A percentile compares a stretch with the other conserved stretches of the same genome.
Evolutionary conservation across 2,113 vertebrate genomes (phyloP).

Genomic region (Noturus placidus): DNA sequence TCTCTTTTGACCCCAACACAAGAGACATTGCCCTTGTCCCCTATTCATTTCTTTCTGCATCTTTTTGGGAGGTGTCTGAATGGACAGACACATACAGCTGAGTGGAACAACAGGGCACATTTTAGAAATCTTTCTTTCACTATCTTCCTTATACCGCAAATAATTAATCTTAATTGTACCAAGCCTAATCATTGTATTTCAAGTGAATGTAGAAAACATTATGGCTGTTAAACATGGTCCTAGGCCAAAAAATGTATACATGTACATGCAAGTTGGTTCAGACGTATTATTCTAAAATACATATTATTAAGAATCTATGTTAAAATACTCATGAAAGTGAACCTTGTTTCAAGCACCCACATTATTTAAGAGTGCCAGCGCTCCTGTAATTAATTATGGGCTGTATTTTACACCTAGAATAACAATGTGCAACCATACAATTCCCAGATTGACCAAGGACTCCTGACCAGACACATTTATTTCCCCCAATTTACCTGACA

Average conservation of each 20-base stretch:
- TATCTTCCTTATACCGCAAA: background rate
- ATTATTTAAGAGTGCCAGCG: background rate
- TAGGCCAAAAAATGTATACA: background rate
- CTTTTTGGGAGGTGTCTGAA: slow-evolving; percentile 14
- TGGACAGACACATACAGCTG: background rate
- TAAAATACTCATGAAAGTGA: background rate
- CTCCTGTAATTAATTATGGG: background rate
- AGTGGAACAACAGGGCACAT: background rate
- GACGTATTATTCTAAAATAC: background rate
- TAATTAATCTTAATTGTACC: background rate
- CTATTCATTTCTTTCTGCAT: slow-evolving; percentile 22
- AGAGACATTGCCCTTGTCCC: slow-evolving; percentile 30
- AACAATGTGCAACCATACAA: background rate
- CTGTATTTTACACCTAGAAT: background rate
- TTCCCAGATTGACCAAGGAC: background rate
- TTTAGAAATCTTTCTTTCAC: background rate
- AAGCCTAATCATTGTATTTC: background rate
- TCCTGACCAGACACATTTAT: background rate
- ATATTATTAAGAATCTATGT: background rate
- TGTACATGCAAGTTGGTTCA: background rate
- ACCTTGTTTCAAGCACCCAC: background rate
- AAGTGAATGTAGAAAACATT: background rate
- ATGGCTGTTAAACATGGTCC: background rate
- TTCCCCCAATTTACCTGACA: background rate
- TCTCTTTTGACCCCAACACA: slow-evolving; percentile 42